phyloP scores from a whole-genome alignment of 2,888 invertebrate genomes.

The Heliconius cydno region DNA sequence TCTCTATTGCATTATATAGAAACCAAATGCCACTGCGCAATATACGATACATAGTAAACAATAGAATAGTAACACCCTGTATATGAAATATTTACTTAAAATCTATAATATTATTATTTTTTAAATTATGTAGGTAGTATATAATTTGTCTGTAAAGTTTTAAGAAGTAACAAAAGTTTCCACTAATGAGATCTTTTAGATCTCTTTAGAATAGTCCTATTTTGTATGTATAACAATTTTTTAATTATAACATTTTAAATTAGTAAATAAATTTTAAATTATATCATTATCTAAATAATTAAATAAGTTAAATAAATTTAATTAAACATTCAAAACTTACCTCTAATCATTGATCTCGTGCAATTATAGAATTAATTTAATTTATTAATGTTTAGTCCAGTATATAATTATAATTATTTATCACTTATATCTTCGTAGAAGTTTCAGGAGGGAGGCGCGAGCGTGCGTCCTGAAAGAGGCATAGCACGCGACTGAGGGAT shows the following conservation, averaged over 20 bases:
- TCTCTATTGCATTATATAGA: conserved; percentile 26
- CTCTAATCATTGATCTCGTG: conserved; percentile 21
- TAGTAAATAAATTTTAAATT: background rate
- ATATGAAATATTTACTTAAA: background rate
- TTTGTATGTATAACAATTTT: background rate
- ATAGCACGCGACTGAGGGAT: conserved; percentile 42
- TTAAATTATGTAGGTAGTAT: too few relatives aligned
- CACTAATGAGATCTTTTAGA: background rate
- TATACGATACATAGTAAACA: background rate
- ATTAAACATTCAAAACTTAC: conserved; percentile 33
- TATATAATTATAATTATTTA: background rate
- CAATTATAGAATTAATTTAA: conserved; percentile 18
- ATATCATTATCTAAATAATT: background rate
- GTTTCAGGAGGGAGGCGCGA: conserved; percentile 32
- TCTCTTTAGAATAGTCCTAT: background rate
- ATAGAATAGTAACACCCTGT: background rate
- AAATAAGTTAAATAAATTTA: background rate
- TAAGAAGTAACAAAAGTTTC: background rate
- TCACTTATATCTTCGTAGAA: conserved; percentile 26
- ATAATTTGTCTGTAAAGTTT: background rate
- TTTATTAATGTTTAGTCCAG: background rate
- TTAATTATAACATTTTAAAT: background rate
- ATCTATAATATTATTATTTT: too few relatives aligned
- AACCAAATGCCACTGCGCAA: conserved; percentile 19
- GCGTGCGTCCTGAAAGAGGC: conserved; percentile 41